A percentile compares a stretch with the other conserved stretches of the same genome.
Evolutionary conservation across 2,113 vertebrate species (phyloP).

Genomic region (Puntigrus tetrazona): DNA sequence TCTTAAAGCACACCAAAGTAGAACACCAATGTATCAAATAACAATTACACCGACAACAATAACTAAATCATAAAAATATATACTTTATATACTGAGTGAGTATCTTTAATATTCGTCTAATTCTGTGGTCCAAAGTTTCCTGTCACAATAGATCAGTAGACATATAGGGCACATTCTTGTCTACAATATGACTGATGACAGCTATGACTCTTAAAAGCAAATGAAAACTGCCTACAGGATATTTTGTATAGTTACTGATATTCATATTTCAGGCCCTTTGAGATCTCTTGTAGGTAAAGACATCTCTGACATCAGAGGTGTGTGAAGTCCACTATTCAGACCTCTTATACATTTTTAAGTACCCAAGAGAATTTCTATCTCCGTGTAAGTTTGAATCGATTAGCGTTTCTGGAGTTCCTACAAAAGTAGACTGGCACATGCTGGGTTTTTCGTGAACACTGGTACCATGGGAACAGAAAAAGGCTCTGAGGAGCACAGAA

Average conservation of each 20-base stretch:
- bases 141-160: background rate
- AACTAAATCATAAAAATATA: background rate
- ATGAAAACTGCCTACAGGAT: background rate
- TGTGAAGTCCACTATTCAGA: background rate
- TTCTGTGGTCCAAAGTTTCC: background rate
- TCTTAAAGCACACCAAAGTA: too few relatives aligned
- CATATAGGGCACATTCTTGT: background rate
- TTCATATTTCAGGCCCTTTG: background rate
- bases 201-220: background rate
- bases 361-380: constrained; percentile 9
- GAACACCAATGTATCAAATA: background rate
- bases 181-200: background rate
- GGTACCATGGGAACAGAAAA: background rate
- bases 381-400: constrained; percentile 24
- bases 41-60: background rate
- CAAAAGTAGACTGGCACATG: constrained; percentile 18
- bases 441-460: constrained; percentile 25
- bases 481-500: background rate
- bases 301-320: constrained; percentile 2
- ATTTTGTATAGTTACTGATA: constrained; percentile 1
- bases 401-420: background rate
- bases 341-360: constrained; percentile 13
- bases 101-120: background rate
- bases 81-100: too few relatives aligned
- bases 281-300: constrained; percentile 7